Conservation (phyloP, 2,888 invertebrate species). For the Hofmannophila pseudospretella region DNA sequence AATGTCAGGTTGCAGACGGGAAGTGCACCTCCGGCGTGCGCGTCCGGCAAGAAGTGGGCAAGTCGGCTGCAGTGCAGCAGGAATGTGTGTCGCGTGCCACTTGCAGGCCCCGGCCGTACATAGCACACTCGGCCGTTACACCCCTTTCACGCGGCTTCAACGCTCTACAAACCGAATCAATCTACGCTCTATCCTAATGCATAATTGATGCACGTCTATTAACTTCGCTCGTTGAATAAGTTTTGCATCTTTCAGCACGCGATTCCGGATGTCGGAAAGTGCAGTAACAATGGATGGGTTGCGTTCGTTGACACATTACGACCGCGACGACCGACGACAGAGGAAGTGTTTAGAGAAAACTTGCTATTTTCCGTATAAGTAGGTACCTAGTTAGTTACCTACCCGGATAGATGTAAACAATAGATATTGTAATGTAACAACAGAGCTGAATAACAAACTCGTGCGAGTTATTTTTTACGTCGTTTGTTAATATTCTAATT, state of each 20-base stretch:
- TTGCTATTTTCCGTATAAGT: constrained; percentile 30
- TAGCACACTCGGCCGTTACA: constrained; percentile 67
- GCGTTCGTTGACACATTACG: constrained; percentile 40
- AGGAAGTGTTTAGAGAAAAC: constrained; percentile 49
- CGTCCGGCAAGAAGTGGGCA: constrained; percentile 62
- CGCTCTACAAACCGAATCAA: constrained; percentile 71
- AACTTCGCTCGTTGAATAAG: constrained; percentile 30
- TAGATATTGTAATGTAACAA: constrained; percentile 8
- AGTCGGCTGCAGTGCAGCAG: constrained; percentile 42
- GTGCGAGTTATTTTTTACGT: not conserved
- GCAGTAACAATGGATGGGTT: constrained; percentile 21
- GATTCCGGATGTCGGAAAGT: constrained; percentile 35
- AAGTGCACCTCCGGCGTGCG: constrained; percentile 46
- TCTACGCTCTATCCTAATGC: constrained; percentile 42
- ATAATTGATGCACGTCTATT: constrained; percentile 45
- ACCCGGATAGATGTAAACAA: constrained; percentile 34
- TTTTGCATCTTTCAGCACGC: constrained; percentile 29
- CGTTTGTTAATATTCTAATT: too few relatives aligned
- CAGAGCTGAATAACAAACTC: not conserved
- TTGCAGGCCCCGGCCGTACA: constrained; percentile 25
- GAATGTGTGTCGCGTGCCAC: constrained; percentile 44
- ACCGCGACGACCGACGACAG: constrained; percentile 20
- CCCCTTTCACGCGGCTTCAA: constrained; percentile 71
- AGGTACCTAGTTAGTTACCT: too few relatives aligned
- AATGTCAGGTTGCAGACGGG: constrained; percentile 36